Evolutionary conservation across 2,888 invertebrate genomes (phyloP), one percentile per base, ranked within the genome.

Genomic region (Catocala sponsa): DNA sequence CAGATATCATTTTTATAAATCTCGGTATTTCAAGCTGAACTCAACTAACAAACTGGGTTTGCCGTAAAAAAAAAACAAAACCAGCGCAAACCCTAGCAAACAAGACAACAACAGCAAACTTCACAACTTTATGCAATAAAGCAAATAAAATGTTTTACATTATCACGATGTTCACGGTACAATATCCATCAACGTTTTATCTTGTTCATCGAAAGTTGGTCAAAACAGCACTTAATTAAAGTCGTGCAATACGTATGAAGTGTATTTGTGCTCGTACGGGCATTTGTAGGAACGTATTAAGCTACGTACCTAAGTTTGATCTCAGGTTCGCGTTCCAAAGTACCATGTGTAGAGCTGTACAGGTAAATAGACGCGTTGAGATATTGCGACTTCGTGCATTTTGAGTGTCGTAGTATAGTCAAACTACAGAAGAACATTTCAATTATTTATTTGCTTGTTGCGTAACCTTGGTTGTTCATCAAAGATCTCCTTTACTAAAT

Each of bases 341-440:
- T 49, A 35, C 44, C 59, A 44, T n/a, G 49, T 49, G 38, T 49
- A 35, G 33, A 33, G 2, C 25, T 25, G 25, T 2, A 60, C 63
- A 61, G 56, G 59, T 70, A 61, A 73, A 70, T 65, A 70, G 60
- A 59, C 70, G 63, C 58, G 70, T 56, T 57, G 65, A 42, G 58
- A 65, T 75, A 75, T 75, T 76, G 66, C 68, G 51, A 60, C 49
- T 50, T 61, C 42, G 52, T 56, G 63, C 49, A 46, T 13, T 15
- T 15, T n/a, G 0, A 13, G 38, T 53, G 11, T 11, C 13, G 42
- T 15, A 15, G 48, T n/a, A 9, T 5, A 53, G 47, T 4, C 1
- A n/a, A 32, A 5, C 5, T 35, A 10, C 43, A 59, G 54, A 44
- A 59, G 35, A 15, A 54, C 38, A 52, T 52, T 7, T 15, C 1